Evolutionary conservation across 2,888 invertebrate species (phyloP).

Genomic region (Alsophila aescularia): DNA sequence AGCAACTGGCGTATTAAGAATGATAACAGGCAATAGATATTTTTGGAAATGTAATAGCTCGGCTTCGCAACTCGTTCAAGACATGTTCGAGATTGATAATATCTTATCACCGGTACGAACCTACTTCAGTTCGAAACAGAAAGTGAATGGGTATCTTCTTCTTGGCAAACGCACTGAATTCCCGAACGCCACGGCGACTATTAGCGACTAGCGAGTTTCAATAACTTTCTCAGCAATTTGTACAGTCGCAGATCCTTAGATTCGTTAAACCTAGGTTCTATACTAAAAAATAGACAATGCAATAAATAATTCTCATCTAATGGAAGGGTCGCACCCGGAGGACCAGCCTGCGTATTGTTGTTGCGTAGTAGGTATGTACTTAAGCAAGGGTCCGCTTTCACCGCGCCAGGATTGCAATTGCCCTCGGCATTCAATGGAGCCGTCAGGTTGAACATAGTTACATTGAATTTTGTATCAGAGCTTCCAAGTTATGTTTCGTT

Average conservation of each 20-base stretch:
- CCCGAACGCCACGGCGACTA: neutral
- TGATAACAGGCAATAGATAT: too few species aligned
- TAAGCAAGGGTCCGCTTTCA: conserved; percentile 21
- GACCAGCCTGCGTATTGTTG: conserved; percentile 21
- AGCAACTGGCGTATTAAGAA: too few species aligned
- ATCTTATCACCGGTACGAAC: too few species aligned
- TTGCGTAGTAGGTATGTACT: conserved; percentile 19
- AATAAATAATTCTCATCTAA: conserved; percentile 24
- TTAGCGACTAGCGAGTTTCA: neutral
- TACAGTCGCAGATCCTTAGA: neutral
- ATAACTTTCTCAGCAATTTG: too few species aligned
- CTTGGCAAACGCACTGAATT: conserved; percentile 3
- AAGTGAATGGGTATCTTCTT: neutral
- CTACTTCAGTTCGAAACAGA: neutral
- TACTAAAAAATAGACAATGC: conserved; percentile 15
- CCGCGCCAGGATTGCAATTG: conserved; percentile 19
- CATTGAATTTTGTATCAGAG: conserved; percentile 24
- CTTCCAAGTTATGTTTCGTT: conserved; percentile 16
- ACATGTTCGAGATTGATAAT: too few species aligned
- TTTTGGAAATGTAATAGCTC: too few species aligned
- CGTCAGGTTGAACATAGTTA: conserved; percentile 14
- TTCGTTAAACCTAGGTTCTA: conserved; percentile 2
- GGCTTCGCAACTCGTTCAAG: too few species aligned
- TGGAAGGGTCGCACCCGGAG: conserved; percentile 9
- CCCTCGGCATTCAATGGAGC: conserved; percentile 19